phyloP scores from a whole-genome alignment of 1,140 invertebrate genomes.

The Acromyrmex charruanus region DNA sequence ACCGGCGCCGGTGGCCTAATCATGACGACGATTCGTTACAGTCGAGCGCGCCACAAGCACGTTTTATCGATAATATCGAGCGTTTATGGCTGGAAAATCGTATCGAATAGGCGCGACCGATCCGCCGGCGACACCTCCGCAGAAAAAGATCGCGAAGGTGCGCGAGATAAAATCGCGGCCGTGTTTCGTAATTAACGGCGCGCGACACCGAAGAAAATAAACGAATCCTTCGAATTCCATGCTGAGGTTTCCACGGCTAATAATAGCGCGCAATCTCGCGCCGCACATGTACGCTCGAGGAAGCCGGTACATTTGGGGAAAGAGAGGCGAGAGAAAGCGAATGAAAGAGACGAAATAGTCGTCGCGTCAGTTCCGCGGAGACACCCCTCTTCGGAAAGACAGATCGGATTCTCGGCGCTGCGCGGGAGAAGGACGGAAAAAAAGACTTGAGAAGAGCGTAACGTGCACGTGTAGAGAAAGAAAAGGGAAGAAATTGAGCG shows the following conservation, averaged over 20 bases:
- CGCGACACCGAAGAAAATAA: slow-evolving; percentile 45
- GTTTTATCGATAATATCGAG: slow-evolving; percentile 69
- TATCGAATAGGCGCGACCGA: slow-evolving; percentile 30
- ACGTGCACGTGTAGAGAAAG: not conserved
- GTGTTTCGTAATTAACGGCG: slow-evolving; percentile 51
- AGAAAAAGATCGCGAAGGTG: not conserved
- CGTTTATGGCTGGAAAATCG: slow-evolving; percentile 55
- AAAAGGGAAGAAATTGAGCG: slow-evolving; percentile 1
- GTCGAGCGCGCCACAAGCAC: slow-evolving; percentile 28
- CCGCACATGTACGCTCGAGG: slow-evolving; percentile 26
- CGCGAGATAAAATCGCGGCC: slow-evolving; percentile 18
- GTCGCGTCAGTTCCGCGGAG: not conserved
- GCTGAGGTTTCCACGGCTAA: slow-evolving; percentile 70
- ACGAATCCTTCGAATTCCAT: slow-evolving; percentile 68
- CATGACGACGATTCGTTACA: slow-evolving; percentile 62
- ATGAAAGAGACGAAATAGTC: slow-evolving; percentile 32
- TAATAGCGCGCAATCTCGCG: slow-evolving; percentile 58
- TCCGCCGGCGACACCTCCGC: slow-evolving; percentile 19
- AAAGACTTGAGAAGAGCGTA: not conserved
- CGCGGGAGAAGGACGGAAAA: not conserved
- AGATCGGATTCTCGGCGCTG: not conserved
- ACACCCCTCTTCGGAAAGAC: not conserved
- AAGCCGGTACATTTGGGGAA: slow-evolving; percentile 60
- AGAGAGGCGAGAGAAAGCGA: slow-evolving; percentile 67
- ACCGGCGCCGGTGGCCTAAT: slow-evolving; percentile 57